phyloP scores from a whole-genome alignment of 2,797 vertebrate species.

The Eulemur coronatus region DNA sequence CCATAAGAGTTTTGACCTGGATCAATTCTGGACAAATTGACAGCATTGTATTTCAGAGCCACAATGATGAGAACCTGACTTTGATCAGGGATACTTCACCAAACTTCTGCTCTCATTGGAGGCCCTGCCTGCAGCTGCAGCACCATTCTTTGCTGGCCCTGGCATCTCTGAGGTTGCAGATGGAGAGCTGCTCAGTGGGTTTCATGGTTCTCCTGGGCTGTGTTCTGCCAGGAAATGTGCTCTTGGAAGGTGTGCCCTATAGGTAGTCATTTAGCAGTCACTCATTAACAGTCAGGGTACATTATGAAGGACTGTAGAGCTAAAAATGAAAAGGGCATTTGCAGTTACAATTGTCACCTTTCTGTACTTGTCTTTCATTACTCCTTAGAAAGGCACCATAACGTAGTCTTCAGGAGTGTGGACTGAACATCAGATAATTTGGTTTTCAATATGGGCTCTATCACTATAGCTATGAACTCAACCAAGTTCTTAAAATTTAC shows the following conservation, averaged over 20 bases:
- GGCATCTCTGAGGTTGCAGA: neutral
- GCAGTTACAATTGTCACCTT: neutral
- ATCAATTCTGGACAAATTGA: neutral
- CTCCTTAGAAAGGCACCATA: neutral
- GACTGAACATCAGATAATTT: neutral
- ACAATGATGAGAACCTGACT: neutral
- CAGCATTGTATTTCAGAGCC: neutral
- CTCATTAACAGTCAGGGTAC: accelerated
- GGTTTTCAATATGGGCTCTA: neutral
- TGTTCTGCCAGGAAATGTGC: too few species aligned
- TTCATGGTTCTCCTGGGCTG: neutral
- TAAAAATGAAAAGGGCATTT: neutral
- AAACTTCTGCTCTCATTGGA: neutral
- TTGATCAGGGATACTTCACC: neutral
- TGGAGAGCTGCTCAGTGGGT: neutral
- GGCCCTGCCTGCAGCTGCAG: neutral
- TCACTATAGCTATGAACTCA: neutral
- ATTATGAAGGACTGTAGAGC: neutral
- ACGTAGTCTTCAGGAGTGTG: neutral
- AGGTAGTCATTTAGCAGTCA: neutral
- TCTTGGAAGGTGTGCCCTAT: accelerated
- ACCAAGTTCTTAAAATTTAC: neutral
- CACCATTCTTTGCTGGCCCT: accelerated
- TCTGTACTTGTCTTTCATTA: neutral
- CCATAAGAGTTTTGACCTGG: neutral